These are phyloP conservation scores for Falcunculus frontatus DNA, from an alignment of 2,113 vertebrate genomes.

Conservation along the genomic window DNA sequence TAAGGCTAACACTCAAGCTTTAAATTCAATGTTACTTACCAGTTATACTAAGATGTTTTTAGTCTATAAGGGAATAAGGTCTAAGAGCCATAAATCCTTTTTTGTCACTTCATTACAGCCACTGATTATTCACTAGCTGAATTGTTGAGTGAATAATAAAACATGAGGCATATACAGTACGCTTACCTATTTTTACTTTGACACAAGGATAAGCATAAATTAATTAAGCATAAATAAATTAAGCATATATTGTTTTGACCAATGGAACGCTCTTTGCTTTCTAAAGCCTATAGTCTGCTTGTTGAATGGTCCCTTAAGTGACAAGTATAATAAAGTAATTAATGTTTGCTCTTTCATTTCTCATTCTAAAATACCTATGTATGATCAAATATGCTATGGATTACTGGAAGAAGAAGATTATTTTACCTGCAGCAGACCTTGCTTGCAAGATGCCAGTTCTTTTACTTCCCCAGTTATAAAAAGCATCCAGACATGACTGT, in stretches of 20 bases:
- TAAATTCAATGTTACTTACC: not conserved
- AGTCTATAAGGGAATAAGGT: not conserved
- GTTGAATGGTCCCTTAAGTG: not conserved
- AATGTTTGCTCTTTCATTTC: not conserved
- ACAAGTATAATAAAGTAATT: not conserved
- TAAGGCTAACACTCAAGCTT: not conserved
- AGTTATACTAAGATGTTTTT: not conserved
- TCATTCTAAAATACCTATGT: not conserved
- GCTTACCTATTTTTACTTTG: not conserved
- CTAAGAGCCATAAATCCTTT: not conserved
- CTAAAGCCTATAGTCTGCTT: not conserved
- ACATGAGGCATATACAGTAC: not conserved
- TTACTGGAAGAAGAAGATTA: not conserved
- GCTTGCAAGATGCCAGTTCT: not conserved
- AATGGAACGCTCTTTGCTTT: not conserved
- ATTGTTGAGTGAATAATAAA: not conserved
- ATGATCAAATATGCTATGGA: not conserved
- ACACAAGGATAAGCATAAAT: not conserved
- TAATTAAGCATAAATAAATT: not conserved
- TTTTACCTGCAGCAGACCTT: not conserved
- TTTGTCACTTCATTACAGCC: not conserved
- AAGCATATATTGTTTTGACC: not conserved
- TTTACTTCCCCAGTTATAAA: not conserved
- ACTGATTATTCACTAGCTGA: not conserved
- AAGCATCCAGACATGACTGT: not conserved